A percentile compares a stretch with the other conserved stretches of the same genome.
These are phyloP conservation scores for Rhinopomastus cyanomelas DNA, from an alignment of 2,113 vertebrate genomes.

Conservation along the genomic window DNA sequence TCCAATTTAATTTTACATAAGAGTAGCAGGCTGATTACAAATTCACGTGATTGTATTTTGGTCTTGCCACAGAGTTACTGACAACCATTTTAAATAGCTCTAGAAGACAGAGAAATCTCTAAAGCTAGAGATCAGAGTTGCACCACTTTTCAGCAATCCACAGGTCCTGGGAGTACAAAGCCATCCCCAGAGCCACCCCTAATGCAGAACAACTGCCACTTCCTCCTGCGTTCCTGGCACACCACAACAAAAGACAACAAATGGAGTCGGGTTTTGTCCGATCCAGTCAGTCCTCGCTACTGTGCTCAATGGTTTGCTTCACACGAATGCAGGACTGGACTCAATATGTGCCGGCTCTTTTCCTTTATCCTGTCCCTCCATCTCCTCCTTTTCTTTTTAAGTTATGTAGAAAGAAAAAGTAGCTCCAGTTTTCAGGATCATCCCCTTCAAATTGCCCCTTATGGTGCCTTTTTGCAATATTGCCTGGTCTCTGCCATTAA, in stretches of 20 bases:
- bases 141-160: not conserved
- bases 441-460: not conserved
- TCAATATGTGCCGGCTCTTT: not conserved
- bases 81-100: not conserved
- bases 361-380: not conserved
- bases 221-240: slow-evolving; percentile 46
- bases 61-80: not conserved
- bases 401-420: not conserved
- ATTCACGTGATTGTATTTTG: not conserved
- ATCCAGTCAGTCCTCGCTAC: slow-evolving; percentile 8
- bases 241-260: slow-evolving; percentile 49
- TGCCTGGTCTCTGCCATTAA: slow-evolving; percentile 38
- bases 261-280: slow-evolving; percentile 33
- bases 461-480: not conserved
- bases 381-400: not conserved
- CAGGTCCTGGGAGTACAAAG: slow-evolving; percentile 33
- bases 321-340: not conserved
- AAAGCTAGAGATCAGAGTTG: not conserved
- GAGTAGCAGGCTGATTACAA: not conserved
- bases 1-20: not conserved
- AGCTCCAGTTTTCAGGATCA: not conserved
- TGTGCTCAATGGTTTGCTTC: slow-evolving; percentile 33
- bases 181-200: not conserved
- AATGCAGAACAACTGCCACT: not conserved
- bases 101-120: not conserved